Percentiles rank a stretch among this genome's conserved stretches.
Evolutionary conservation across 2,888 invertebrate genomes (phyloP).

Genomic region (Melipona beecheii): DNA sequence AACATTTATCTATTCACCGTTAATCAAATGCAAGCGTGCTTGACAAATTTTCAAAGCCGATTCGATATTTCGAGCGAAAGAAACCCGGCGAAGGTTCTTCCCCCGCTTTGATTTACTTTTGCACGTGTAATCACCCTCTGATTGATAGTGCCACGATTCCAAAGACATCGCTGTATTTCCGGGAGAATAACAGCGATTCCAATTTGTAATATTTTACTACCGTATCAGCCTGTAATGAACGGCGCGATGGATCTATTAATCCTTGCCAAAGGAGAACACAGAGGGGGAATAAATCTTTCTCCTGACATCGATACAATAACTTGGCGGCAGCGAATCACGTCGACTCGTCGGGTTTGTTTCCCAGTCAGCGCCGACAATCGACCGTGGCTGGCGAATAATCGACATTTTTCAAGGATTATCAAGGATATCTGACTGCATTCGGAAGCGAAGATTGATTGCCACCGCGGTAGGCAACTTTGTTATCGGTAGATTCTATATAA

Average conservation of each 20-base stretch:
- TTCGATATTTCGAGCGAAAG: too few species aligned
- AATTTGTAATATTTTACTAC: not conserved
- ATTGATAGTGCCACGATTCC: too few species aligned
- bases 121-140: too few species aligned
- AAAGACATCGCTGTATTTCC: too few species aligned
- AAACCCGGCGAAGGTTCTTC: too few species aligned
- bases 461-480: constrained; percentile 29
- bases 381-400: constrained; percentile 41
- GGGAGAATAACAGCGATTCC: too few species aligned
- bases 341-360: not conserved
- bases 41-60: too few species aligned
- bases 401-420: constrained; percentile 56
- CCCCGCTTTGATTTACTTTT: too few species aligned
- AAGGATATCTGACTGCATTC: constrained; percentile 34
- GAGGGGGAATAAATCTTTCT: not conserved
- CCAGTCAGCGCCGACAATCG: not conserved
- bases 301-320: not conserved
- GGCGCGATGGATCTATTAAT: not conserved
- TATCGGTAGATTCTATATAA: constrained; percentile 47
- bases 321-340: constrained; percentile 7
- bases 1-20: too few species aligned
- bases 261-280: not conserved
- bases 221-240: not conserved
- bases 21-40: too few species aligned
- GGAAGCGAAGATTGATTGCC: constrained; percentile 21